Evolutionary conservation across 2,113 vertebrate genomes (phyloP).

Genomic region (Corvus cornix): DNA sequence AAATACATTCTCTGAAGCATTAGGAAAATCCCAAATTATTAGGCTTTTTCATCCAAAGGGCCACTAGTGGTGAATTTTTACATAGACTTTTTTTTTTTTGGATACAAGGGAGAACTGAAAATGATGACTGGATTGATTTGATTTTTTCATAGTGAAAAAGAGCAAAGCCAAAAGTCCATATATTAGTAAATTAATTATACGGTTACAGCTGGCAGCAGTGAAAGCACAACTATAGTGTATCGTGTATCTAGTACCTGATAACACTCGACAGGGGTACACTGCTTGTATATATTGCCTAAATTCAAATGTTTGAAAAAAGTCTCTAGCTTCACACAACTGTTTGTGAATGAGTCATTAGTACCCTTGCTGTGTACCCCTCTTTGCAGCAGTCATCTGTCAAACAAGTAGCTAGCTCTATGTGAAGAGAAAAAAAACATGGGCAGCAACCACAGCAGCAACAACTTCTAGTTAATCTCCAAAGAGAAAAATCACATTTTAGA

Average conservation of each 20-base stretch:
- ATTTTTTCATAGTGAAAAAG: neutral
- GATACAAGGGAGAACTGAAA: neutral
- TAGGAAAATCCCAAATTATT: neutral
- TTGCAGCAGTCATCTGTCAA: neutral
- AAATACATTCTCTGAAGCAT: neutral
- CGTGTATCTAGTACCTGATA: neutral
- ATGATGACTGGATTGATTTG: neutral
- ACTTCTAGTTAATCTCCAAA: neutral
- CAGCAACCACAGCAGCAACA: neutral
- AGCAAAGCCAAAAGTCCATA: neutral
- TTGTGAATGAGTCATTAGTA: neutral
- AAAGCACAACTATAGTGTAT: neutral
- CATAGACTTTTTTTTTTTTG: neutral
- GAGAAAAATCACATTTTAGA: neutral
- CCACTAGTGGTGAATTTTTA: neutral
- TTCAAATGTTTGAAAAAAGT: neutral
- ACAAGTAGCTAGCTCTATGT: neutral
- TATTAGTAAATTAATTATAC: neutral
- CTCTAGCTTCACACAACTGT: neutral
- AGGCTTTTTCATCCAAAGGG: neutral
- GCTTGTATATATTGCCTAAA: neutral
- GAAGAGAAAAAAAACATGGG: neutral
- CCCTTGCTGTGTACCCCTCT: neutral
- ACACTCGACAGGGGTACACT: rapidly evolving
- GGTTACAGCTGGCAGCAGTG: neutral